Conservation (phyloP, 2,797 vertebrate species). For the Scleropages formosus region DNA sequence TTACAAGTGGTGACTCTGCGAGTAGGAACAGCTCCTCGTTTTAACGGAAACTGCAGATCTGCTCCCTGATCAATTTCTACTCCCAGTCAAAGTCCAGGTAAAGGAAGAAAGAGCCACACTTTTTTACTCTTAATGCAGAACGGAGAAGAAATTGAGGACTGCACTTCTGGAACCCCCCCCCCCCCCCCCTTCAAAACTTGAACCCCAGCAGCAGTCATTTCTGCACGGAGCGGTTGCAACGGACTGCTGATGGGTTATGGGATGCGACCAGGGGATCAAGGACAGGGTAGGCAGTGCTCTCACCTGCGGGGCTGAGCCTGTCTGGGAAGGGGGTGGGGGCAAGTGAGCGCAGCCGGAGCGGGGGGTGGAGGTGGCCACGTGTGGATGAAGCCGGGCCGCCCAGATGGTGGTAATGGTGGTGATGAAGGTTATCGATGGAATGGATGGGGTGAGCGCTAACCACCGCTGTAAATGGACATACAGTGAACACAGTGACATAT, state of each 20-base stretch:
- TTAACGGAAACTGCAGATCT: too few relatives aligned
- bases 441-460: constrained; percentile 99
- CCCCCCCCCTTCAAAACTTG: too few relatives aligned
- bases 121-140: too few relatives aligned
- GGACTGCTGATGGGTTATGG: background rate
- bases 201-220: too few relatives aligned
- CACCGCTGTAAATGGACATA: constrained; percentile 92
- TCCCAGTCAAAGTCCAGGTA: too few relatives aligned
- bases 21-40: too few relatives aligned
- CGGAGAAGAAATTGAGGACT: too few relatives aligned
- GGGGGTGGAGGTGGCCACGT: constrained; percentile 88
- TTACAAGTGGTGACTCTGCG: too few relatives aligned
- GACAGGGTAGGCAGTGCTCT: constrained; percentile 53
- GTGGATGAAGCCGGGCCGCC: constrained; percentile 90
- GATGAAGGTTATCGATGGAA: constrained; percentile 98
- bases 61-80: too few relatives aligned
- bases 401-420: constrained; percentile 92
- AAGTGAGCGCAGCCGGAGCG: constrained; percentile 75
- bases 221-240: too few relatives aligned
- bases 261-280: background rate
- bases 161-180: too few relatives aligned
- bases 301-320: constrained; percentile 94
- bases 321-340: constrained; percentile 87
- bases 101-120: too few relatives aligned
- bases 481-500: constrained; percentile 61